These are phyloP conservation scores for Phasianus colchicus DNA, from an alignment of 2,113 vertebrate species.

Conservation along the genomic window DNA sequence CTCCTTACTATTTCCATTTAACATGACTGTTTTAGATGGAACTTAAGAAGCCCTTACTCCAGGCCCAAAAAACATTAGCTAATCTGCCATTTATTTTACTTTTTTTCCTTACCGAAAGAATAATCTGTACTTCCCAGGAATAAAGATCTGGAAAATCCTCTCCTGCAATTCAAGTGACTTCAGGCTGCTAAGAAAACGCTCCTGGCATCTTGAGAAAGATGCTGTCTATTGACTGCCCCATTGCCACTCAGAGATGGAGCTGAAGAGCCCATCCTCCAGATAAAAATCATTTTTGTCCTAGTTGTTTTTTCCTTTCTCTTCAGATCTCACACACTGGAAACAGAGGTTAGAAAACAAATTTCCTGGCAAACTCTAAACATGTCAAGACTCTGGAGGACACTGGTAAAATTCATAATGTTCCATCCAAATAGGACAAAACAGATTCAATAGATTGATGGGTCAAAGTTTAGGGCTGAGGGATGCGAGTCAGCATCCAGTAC, in stretches of 20 bases:
- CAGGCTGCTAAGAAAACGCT: background rate
- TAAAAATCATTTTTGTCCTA: background rate
- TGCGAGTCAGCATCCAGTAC: background rate
- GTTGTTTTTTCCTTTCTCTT: background rate
- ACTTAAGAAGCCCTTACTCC: background rate
- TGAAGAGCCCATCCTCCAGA: background rate
- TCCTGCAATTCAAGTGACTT: background rate
- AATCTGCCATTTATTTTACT: background rate
- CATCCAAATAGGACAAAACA: background rate
- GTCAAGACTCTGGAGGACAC: background rate
- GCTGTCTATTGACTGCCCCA: too few species aligned
- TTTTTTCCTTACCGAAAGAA: background rate
- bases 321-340: background rate
- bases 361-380: background rate
- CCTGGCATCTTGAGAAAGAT: background rate
- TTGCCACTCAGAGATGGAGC: background rate
- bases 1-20: background rate
- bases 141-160: background rate
- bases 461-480: background rate
- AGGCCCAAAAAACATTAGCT: background rate
- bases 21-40: background rate
- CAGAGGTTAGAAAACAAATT: background rate
- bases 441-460: background rate
- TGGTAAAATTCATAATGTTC: background rate
- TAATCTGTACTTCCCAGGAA: rapidly evolving